Conservation (phyloP, 2,888 invertebrate genomes). For the Ectropis crepuscularia region DNA sequence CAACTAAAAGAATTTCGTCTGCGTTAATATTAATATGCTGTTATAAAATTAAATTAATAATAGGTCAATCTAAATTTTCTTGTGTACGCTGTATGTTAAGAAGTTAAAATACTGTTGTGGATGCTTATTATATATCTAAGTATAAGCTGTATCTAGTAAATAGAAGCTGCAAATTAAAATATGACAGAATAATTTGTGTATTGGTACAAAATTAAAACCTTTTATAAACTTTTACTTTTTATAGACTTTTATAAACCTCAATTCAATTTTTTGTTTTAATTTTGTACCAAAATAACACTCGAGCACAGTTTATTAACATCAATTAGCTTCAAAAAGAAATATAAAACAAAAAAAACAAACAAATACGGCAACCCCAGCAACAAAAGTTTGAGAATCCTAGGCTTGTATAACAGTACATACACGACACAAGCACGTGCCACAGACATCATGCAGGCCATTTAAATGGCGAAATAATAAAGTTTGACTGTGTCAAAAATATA, state of each 20-base stretch:
- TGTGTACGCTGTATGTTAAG: slow-evolving; percentile 63
- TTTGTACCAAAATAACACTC: slow-evolving; percentile 32
- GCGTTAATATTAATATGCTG: not conserved
- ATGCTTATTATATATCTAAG: slow-evolving; percentile 59
- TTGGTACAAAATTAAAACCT: slow-evolving; percentile 30
- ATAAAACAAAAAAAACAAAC: no score
- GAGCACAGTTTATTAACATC: slow-evolving; percentile 18
- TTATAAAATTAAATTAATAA: not conserved
- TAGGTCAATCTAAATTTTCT: slow-evolving; percentile 43
- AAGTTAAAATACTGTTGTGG: slow-evolving; percentile 57
- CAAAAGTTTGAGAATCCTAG: no score
- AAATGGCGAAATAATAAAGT: no score
- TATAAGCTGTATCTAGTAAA: slow-evolving; percentile 48
- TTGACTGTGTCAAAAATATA: no score
- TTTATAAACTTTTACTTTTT: not conserved
- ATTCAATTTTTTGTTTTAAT: slow-evolving; percentile 17
- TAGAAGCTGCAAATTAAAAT: slow-evolving; percentile 43
- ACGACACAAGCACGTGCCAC: no score
- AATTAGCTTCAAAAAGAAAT: slow-evolving; percentile 25
- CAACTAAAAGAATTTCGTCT: not conserved
- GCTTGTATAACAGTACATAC: no score
- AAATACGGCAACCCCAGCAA: no score
- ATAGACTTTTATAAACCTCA: no score
- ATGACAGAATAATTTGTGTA: not conserved
- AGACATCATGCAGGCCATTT: no score